Conservation (phyloP, 2,888 invertebrate genomes). For the Rhingia campestris region DNA sequence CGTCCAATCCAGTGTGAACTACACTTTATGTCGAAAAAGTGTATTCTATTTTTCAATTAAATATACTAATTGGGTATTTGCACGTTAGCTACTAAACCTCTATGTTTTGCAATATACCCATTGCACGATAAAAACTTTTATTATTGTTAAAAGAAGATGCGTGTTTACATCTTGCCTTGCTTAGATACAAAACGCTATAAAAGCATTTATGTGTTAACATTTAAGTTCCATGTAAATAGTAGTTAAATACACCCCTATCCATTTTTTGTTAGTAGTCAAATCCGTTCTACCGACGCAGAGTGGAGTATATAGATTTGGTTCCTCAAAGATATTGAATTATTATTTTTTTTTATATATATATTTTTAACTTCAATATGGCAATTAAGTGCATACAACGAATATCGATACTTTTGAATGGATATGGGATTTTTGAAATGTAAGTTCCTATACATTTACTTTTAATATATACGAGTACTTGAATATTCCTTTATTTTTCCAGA, state of each 20-base stretch:
- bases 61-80: no score
- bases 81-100: no score
- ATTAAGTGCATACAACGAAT: background rate
- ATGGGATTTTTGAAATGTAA: constrained; percentile 36
- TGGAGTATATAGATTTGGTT: background rate
- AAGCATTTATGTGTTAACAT: constrained; percentile 30
- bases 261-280: no score
- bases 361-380: background rate
- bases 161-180: background rate
- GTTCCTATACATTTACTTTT: background rate
- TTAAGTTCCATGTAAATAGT: background rate
- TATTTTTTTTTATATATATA: background rate
- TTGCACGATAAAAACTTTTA: no score
- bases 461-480: background rate
- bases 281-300: no score
- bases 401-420: constrained; percentile 6
- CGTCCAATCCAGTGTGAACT: no score
- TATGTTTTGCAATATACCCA: no score
- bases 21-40: no score
- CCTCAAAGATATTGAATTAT: background rate
- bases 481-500: constrained; percentile 23
- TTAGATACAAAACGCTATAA: background rate
- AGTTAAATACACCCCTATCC: no score
- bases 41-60: no score
- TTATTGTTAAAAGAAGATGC: background rate